phyloP scores from a whole-genome alignment of 2,113 vertebrate species.

The Leiothrix lutea region DNA sequence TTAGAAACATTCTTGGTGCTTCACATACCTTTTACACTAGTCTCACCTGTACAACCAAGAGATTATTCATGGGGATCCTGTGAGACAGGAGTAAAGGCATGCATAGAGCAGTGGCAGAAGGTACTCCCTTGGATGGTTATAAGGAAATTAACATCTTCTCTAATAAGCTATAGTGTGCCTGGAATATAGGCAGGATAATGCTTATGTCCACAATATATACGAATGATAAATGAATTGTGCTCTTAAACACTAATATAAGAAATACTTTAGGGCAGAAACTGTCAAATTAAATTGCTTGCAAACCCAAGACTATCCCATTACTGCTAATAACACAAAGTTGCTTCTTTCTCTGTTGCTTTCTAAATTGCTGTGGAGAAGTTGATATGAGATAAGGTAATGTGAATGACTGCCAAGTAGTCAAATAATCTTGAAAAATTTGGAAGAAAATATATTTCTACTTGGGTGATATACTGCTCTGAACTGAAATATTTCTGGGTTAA shows the following conservation, averaged over 20 bases:
- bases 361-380: not conserved
- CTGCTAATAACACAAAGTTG: not conserved
- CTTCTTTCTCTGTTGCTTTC: not conserved
- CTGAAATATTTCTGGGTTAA: conserved; percentile 62
- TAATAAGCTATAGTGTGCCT: not conserved
- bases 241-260: not conserved
- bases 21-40: not conserved
- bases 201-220: not conserved
- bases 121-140: not conserved
- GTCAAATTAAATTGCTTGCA: not conserved
- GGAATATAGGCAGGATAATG: not conserved
- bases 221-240: not conserved
- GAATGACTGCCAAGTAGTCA: conserved; percentile 5
- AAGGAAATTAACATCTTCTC: not conserved
- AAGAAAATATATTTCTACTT: conserved; percentile 33
- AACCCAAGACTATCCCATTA: not conserved
- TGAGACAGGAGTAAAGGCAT: not conserved
- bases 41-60: not conserved
- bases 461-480: conserved; percentile 19
- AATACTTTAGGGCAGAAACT: not conserved
- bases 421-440: conserved; percentile 6
- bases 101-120: not conserved
- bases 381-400: conserved; percentile 32
- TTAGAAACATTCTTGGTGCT: not conserved
- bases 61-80: not conserved